Conservation (phyloP, 1,140 invertebrate genomes). For the Pseudomyrmex concolor region DNA sequence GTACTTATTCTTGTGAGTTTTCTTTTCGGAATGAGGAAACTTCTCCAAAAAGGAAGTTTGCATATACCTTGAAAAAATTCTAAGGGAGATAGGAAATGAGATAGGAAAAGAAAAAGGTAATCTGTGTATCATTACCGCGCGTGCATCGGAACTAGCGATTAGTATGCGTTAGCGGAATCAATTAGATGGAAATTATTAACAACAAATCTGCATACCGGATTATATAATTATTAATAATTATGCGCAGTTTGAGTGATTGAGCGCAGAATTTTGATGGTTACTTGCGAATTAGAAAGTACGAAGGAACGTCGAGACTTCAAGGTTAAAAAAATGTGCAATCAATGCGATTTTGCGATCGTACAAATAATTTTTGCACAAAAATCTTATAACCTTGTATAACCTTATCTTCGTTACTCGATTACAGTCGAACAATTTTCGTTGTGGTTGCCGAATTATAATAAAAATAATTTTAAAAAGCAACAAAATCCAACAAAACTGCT, state of each 20-base stretch:
- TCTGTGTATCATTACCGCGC: slow-evolving; percentile 29
- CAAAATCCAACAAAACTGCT: slow-evolving; percentile 23
- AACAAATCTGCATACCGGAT: slow-evolving; percentile 2
- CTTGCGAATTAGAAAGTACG: background rate
- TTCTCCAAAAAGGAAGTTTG: too few species aligned
- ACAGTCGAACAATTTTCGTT: slow-evolving; percentile 8
- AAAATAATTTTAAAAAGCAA: slow-evolving; percentile 12
- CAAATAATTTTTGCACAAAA: slow-evolving; percentile 5
- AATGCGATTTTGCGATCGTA: slow-evolving; percentile 9
- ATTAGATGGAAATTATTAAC: background rate
- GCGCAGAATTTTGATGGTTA: background rate
- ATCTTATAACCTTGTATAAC: background rate
- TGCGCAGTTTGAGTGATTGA: background rate
- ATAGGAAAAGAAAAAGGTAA: background rate
- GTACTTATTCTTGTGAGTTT: slow-evolving; percentile 13
- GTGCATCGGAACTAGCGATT: slow-evolving; percentile 43
- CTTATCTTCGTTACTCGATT: background rate
- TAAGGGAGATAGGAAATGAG: slow-evolving; percentile 16
- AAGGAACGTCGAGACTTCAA: background rate
- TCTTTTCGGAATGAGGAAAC: background rate
- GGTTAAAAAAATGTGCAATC: slow-evolving; percentile 5
- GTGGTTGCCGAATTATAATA: background rate
- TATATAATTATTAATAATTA: background rate
- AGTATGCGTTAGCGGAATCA: slow-evolving; percentile 18
- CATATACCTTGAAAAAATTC: background rate